phyloP scores from a whole-genome alignment of 2,797 vertebrate genomes.

The Sardinella longiceps region DNA sequence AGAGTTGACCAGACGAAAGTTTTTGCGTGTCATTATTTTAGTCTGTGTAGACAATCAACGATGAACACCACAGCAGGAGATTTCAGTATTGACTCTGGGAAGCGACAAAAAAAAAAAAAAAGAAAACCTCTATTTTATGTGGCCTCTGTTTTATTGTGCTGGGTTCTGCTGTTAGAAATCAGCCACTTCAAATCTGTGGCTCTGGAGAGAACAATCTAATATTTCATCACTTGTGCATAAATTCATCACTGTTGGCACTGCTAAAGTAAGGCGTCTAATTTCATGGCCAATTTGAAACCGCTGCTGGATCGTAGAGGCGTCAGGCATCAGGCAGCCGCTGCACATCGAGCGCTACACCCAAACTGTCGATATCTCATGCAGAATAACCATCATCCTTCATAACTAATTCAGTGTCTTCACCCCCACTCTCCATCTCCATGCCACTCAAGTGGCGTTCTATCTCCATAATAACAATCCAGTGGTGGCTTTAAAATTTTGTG shows the following conservation, averaged over 20 bases:
- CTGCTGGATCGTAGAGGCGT: neutral
- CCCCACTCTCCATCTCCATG: neutral
- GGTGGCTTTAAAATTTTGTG: too few species aligned
- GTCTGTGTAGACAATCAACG: neutral
- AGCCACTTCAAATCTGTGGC: neutral
- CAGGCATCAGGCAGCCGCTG: neutral
- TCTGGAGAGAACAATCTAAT: neutral
- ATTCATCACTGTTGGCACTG: neutral
- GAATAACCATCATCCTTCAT: neutral
- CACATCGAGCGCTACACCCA: neutral
- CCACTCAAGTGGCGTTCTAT: neutral
- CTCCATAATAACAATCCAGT: neutral
- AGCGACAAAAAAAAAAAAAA: neutral
- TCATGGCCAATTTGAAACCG: slow-evolving; percentile 6
- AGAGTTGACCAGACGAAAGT: too few species aligned
- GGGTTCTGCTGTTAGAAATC: neutral
- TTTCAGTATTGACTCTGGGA: neutral
- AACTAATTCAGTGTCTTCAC: too few species aligned
- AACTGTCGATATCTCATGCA: neutral
- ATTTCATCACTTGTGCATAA: neutral
- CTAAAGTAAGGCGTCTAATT: neutral
- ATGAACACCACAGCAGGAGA: too few species aligned
- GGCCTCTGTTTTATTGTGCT: neutral
- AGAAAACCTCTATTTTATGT: neutral
- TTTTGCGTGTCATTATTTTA: too few species aligned